Evolutionary conservation across 1,140 invertebrate genomes (phyloP), one percentile per base, ranked within the genome.

Genomic region (Anoplolepis gracilipes): DNA sequence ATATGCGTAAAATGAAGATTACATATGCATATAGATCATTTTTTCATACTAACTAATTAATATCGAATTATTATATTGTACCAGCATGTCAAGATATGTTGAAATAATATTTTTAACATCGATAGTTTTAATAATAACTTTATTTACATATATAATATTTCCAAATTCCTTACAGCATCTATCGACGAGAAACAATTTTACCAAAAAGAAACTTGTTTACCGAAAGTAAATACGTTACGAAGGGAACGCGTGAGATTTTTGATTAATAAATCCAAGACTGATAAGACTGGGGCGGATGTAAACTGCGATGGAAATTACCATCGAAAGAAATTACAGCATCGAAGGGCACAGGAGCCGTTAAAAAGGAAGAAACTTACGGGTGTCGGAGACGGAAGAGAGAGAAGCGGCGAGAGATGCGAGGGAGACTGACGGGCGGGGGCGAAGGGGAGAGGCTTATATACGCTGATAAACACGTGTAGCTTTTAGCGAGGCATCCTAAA

Each of bases 391-490:
- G 85, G 19, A 87, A 39, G 84, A 57, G 59, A 55, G 22, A 36
- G 46, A 64, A 36, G 13, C 30, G 22, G 19, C 16, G 39, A 64
- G 36, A 62, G 84, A 33, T 33, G 28, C n/a, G 25, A 78, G 61
- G 57, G 59, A 69, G 57, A 3, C 10, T 36, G 19, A 61, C 13
- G 55, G n/a, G 53, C 2, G 62, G 33, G 28, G 67, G n/a, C 19
- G 79, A 79, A 62, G 46, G 28, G 65, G 39, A 67, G 62, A 82
- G 89, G 88, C 88, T 92, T 92, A 49, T 19, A 49, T 49, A 91
- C 90, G 90, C 93, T 94, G 93, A 94, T 95, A 95, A 95, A 95
- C 94, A 94, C 92, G 94, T 94, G 94, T 95, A 95, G 93, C 94
- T 94, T 94, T 95, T 94, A 94, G 93, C 94, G 87, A 93, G 94